Conservation (phyloP, 2,888 invertebrate genomes). For the Dastarcus helophoroides region DNA sequence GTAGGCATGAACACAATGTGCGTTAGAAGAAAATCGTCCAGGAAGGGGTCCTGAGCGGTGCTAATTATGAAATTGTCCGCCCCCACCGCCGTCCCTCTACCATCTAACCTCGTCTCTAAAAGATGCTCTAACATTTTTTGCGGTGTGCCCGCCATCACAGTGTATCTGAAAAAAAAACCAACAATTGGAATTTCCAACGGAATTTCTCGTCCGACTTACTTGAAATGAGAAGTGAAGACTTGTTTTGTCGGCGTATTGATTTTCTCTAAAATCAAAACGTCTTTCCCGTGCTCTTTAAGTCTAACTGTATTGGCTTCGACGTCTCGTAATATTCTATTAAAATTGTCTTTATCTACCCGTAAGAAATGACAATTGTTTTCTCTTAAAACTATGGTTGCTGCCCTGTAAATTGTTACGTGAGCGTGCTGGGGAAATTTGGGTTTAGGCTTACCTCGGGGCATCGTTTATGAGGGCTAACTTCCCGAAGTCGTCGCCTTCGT, state of each 20-base stretch:
- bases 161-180: conserved; percentile 46
- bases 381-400: conserved; percentile 68
- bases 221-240: conserved; percentile 47
- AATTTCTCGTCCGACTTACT: conserved; percentile 41
- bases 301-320: conserved; percentile 81
- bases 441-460: conserved; percentile 54
- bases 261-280: conserved; percentile 70
- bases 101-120: conserved; percentile 65
- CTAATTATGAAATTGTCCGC: conserved; percentile 33
- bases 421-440: not conserved
- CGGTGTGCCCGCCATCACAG: conserved; percentile 77
- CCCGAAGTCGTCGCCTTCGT: conserved; percentile 80
- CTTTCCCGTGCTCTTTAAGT: conserved; percentile 72
- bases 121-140: conserved; percentile 80
- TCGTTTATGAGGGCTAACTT: conserved; percentile 77
- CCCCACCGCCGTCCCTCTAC: conserved; percentile 41
- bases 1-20: conserved; percentile 75
- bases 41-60: conserved; percentile 53
- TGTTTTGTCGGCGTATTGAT: conserved; percentile 46
- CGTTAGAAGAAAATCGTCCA: conserved; percentile 73
- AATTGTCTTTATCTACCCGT: conserved; percentile 75
- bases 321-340: conserved; percentile 69
- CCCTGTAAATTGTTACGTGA: conserved; percentile 38
- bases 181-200: conserved; percentile 1
- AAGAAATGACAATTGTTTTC: conserved; percentile 77